These are phyloP conservation scores for Drosophila rubida DNA, from an alignment of 2,888 invertebrate species.

Conservation along the genomic window DNA sequence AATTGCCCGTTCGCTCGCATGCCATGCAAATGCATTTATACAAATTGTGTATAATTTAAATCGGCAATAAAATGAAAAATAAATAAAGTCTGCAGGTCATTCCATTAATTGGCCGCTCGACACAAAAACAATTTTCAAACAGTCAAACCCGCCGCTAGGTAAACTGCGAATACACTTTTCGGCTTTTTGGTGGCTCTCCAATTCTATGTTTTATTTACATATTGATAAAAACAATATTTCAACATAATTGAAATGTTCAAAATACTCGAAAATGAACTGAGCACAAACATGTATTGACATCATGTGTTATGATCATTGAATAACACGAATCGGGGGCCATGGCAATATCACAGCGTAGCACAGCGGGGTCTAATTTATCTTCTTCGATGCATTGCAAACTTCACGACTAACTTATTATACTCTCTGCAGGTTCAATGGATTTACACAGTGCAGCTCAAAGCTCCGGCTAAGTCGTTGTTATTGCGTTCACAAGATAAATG, in stretches of 20 bases:
- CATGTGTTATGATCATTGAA: background rate
- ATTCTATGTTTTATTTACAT: background rate
- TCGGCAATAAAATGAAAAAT: constrained; percentile 32
- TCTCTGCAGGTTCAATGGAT: constrained; percentile 71
- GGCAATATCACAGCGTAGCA: constrained; percentile 17
- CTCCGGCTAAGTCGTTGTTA: constrained; percentile 80
- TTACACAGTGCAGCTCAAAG: constrained; percentile 69
- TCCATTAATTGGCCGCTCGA: constrained; percentile 53
- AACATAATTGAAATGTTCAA: background rate
- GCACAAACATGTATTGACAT: no score
- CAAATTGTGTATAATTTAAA: constrained; percentile 55
- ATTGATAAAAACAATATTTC: no score
- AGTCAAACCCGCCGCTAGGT: background rate
- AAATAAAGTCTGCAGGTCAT: constrained; percentile 38
- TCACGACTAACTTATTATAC: constrained; percentile 67
- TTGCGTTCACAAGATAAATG: constrained; percentile 81
- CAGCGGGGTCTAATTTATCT: constrained; percentile 55
- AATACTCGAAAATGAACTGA: no score
- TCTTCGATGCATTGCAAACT: constrained; percentile 54
- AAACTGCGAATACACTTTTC: background rate
- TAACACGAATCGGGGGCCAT: background rate
- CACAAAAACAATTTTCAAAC: constrained; percentile 8
- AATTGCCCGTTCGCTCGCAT: constrained; percentile 29
- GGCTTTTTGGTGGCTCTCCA: background rate
- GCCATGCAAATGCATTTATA: constrained; percentile 30